Evolutionary conservation across 2,113 vertebrate genomes (phyloP).

Genomic region (Ptychochromis oligacanthus): DNA sequence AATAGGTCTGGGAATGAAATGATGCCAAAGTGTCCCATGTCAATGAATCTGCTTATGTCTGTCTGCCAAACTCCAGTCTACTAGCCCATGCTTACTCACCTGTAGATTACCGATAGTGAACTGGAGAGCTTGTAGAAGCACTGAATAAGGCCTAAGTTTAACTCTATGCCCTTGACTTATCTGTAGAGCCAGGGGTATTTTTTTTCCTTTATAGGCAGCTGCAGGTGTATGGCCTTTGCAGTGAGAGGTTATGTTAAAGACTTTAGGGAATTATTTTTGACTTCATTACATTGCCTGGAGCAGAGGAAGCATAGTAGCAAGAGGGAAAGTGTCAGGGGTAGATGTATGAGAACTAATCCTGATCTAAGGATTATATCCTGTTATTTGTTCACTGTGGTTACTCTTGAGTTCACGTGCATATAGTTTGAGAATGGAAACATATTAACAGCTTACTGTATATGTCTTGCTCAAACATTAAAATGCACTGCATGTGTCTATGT

Average conservation of each 20-base stretch:
- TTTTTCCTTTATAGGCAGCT: conserved; percentile 9
- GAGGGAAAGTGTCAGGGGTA: not conserved
- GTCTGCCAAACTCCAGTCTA: conserved; percentile 65
- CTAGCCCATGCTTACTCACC: conserved; percentile 65
- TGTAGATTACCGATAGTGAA: conserved; percentile 75
- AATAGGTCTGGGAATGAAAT: conserved; percentile 78
- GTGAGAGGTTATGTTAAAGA: conserved; percentile 36
- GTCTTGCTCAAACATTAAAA: not conserved
- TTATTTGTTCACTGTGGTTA: not conserved
- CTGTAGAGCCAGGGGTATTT: conserved; percentile 33
- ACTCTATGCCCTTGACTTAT: conserved; percentile 56
- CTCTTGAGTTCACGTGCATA: not conserved
- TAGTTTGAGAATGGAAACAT: not conserved
- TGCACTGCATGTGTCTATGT: not conserved
- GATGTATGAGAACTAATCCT: conserved; percentile 29
- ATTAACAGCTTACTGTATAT: not conserved
- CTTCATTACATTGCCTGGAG: conserved; percentile 25
- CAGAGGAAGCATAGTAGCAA: not conserved
- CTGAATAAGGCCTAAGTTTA: conserved; percentile 52
- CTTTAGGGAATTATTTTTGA: conserved; percentile 23
- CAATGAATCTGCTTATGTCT: conserved; percentile 82
- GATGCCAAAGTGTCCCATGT: conserved; percentile 73
- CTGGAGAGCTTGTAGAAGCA: conserved; percentile 41
- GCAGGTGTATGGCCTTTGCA: conserved; percentile 2
- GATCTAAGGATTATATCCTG: conserved; percentile 11